phyloP scores from a whole-genome alignment of 2,888 invertebrate genomes.

The Melangyna quadrimaculata region DNA sequence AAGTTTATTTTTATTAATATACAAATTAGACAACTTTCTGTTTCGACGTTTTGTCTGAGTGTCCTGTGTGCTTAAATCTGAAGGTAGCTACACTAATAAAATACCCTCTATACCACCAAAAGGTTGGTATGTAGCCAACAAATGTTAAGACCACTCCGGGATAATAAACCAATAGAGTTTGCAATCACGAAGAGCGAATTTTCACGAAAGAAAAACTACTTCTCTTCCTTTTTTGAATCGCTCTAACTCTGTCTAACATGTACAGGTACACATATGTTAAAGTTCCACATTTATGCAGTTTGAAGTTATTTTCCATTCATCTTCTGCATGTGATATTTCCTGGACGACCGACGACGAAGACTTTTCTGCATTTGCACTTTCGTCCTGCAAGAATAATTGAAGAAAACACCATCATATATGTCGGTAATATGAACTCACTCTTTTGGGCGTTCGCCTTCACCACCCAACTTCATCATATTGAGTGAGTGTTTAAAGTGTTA shows the following conservation, averaged over 20 bases:
- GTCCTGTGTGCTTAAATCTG: constrained; percentile 9
- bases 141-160: constrained; percentile 37
- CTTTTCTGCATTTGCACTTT: constrained; percentile 62
- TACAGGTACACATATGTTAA: no score
- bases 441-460: not conserved
- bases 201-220: not conserved
- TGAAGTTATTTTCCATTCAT: not conserved
- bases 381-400: constrained; percentile 30
- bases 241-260: not conserved
- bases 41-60: constrained; percentile 38
- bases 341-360: constrained; percentile 12
- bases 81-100: not conserved
- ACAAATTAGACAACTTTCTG: constrained; percentile 27
- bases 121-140: not conserved
- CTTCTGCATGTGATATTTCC: constrained; percentile 39
- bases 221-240: not conserved
- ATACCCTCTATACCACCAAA: not conserved
- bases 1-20: constrained; percentile 24
- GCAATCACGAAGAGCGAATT: constrained; percentile 55
- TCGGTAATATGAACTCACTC: constrained; percentile 15
- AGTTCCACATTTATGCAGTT: not conserved
- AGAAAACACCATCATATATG: not conserved
- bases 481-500: constrained; percentile 68
- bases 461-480: not conserved
- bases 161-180: constrained; percentile 46